Conservation (phyloP, 2,888 invertebrate species). For the Synergus itoensis region DNA sequence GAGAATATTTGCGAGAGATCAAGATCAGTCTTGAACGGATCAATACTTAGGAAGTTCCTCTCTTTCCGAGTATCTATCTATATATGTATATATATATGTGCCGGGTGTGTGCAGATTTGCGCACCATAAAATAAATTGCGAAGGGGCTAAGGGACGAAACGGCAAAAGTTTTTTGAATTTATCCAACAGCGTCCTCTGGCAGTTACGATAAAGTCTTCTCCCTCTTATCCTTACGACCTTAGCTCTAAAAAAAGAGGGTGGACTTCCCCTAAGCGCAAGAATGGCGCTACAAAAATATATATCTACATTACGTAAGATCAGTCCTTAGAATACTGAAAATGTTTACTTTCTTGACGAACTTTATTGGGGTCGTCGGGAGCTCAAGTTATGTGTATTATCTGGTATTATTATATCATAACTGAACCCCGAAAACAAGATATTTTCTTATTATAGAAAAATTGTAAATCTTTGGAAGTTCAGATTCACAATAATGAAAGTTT, state of each 20-base stretch:
- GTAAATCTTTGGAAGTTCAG: not conserved
- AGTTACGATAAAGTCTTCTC: not conserved
- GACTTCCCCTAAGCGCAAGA: not conserved
- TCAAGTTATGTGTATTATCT: not conserved
- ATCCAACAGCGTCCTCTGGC: not conserved
- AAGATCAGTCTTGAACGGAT: not conserved
- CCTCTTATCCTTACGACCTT: not conserved
- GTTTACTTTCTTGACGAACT: not conserved
- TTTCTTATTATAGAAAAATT: not conserved
- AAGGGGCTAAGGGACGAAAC: not conserved
- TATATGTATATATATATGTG: not conserved
- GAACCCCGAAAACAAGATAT: not conserved
- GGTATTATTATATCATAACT: not conserved
- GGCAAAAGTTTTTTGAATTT: conserved; percentile 6
- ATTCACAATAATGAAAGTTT: too few species aligned
- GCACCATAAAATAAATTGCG: conserved; percentile 6
- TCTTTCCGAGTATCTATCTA: not conserved
- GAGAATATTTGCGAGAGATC: conserved; percentile 1
- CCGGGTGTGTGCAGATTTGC: not conserved
- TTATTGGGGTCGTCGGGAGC: not conserved
- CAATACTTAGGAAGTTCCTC: not conserved
- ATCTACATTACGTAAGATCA: conserved; percentile 15
- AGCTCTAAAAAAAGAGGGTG: not conserved
- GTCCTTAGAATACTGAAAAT: conserved; percentile 8
- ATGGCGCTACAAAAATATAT: conserved; percentile 1